These are phyloP conservation scores for Scolopax bukidnonensis DNA, from an alignment of 2,797 vertebrate species.

Conservation along the genomic window DNA sequence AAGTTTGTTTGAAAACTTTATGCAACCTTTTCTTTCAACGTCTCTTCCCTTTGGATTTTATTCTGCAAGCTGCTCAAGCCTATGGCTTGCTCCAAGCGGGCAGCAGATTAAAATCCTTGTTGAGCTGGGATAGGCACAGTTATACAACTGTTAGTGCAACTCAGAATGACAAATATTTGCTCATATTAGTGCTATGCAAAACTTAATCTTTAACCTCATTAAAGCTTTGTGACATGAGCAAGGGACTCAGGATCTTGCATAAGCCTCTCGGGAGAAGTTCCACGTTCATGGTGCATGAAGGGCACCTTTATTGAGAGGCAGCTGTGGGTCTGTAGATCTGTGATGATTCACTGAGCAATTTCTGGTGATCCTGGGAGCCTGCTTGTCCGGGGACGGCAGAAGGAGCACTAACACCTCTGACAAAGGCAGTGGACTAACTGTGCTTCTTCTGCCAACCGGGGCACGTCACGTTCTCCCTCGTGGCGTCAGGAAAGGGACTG, in stretches of 20 bases:
- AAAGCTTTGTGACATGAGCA: background rate
- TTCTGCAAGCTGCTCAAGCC: background rate
- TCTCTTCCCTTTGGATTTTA: background rate
- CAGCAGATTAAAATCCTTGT: background rate
- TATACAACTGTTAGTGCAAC: background rate
- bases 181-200: background rate
- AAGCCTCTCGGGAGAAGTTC: background rate
- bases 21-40: background rate
- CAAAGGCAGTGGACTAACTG: background rate
- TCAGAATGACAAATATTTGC: slow-evolving; percentile 32
- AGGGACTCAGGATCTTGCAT: background rate
- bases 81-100: background rate
- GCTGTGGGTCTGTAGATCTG: background rate
- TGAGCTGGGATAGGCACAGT: background rate
- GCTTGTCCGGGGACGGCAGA: background rate
- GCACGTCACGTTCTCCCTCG: background rate
- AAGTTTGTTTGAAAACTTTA: background rate
- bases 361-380: background rate
- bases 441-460: background rate
- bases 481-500: background rate
- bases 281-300: background rate
- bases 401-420: background rate
- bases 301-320: background rate
- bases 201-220: background rate
- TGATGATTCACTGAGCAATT: background rate